Conservation (phyloP, 2,888 invertebrate genomes). For the Scrobipalpa costella region DNA sequence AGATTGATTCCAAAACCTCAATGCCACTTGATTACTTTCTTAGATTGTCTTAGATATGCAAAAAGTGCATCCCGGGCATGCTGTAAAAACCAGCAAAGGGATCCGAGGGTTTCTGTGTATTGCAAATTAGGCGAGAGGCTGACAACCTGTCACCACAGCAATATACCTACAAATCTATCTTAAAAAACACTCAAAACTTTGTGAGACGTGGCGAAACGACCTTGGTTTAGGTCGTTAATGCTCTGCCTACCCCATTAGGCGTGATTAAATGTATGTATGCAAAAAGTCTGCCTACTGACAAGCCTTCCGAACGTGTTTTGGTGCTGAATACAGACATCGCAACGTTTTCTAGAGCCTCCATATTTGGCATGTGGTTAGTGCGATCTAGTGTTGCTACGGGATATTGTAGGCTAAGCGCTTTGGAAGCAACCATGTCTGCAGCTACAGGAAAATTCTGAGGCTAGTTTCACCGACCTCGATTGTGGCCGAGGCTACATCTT, state of each 20-base stretch:
- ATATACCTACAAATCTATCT: too few species aligned
- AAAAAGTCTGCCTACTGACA: neutral
- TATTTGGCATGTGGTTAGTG: conserved; percentile 22
- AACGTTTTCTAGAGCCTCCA: conserved; percentile 9
- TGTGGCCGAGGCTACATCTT: neutral
- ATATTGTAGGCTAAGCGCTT: neutral
- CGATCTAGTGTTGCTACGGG: neutral
- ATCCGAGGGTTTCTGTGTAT: too few species aligned
- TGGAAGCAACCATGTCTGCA: neutral
- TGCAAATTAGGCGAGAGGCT: too few species aligned
- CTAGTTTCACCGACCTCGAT: conserved; percentile 14
- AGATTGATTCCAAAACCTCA: neutral
- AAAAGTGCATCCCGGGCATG: neutral
- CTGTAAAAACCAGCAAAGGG: too few species aligned
- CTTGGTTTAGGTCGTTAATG: too few species aligned
- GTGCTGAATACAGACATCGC: neutral
- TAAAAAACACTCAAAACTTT: too few species aligned
- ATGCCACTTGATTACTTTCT: neutral
- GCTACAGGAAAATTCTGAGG: neutral
- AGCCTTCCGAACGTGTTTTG: neutral
- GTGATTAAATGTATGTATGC: neutral
- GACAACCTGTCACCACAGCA: too few species aligned
- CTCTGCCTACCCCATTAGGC: too few species aligned
- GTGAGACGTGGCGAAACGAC: too few species aligned
- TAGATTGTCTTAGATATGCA: neutral